A percentile compares a stretch with the other conserved stretches of the same genome.
Conservation (phyloP, 2,113 vertebrate genomes). For the Myiopsitta monachus region DNA sequence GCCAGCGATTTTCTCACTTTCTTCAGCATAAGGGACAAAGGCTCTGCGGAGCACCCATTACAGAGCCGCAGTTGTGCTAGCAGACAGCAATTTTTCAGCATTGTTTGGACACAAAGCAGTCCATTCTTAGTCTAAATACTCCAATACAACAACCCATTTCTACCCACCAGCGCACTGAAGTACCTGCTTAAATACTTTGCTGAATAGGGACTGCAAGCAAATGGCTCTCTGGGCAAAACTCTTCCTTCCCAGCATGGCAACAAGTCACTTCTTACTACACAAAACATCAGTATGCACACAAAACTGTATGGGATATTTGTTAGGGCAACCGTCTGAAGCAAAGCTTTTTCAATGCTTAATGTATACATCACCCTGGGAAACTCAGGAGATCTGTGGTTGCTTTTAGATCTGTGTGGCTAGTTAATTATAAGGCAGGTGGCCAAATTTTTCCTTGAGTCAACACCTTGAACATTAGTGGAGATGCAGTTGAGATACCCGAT, state of each 20-base stretch:
- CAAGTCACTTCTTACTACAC: background rate
- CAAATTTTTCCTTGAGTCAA: background rate
- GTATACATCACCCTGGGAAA: background rate
- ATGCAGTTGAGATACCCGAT: background rate
- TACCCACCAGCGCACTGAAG: background rate
- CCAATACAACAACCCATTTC: background rate
- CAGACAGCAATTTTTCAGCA: background rate
- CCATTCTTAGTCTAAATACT: background rate
- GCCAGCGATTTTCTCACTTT: background rate
- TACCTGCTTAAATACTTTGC: background rate
- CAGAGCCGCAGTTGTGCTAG: background rate
- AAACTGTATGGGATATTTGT: background rate
- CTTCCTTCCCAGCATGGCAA: background rate
- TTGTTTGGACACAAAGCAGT: background rate
- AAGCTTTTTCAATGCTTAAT: background rate
- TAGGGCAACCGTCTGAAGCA: background rate
- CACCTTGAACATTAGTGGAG: background rate
- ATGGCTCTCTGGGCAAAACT: background rate
- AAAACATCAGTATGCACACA: background rate
- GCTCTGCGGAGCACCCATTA: background rate
- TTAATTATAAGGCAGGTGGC: background rate
- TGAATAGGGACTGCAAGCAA: background rate
- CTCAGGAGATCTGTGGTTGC: background rate
- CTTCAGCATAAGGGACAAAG: background rate
- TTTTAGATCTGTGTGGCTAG: background rate